These are phyloP conservation scores for Limnodromus scolopaceus DNA, from an alignment of 2,797 vertebrate species.

Conservation along the genomic window DNA sequence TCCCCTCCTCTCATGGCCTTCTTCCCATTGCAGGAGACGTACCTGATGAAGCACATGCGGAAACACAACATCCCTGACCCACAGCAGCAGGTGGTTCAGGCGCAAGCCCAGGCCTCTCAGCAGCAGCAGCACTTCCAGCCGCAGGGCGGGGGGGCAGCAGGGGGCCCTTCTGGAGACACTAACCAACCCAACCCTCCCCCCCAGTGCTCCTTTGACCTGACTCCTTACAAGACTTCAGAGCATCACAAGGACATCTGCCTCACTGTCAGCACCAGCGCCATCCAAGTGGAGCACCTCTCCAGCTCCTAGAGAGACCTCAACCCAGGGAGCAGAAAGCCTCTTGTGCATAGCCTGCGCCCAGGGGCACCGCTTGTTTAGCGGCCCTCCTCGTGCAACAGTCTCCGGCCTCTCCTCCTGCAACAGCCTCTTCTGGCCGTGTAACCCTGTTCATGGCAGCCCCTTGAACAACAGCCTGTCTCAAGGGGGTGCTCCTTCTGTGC, in stretches of 20 bases:
- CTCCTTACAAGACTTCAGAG: conserved; percentile 93
- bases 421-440: conserved; percentile 63
- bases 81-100: conserved; percentile 79
- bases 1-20: background rate
- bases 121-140: conserved; percentile 81
- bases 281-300: conserved; percentile 96
- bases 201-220: conserved; percentile 94
- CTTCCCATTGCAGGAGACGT: conserved; percentile 87
- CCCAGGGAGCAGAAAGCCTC: conserved; percentile 69
- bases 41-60: conserved; percentile 99
- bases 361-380: conserved; percentile 59
- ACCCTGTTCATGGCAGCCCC: conserved; percentile 58
- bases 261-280: conserved; percentile 94
- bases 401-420: conserved; percentile 65
- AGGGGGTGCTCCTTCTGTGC: conserved; percentile 66
- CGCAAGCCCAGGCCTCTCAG: conserved; percentile 74
- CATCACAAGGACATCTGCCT: conserved; percentile 98
- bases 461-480: conserved; percentile 60
- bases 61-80: conserved; percentile 97
- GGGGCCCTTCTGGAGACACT: conserved; percentile 84
- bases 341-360: conserved; percentile 66
- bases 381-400: conserved; percentile 69
- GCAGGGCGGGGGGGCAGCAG: conserved; percentile 77
- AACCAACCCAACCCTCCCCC: conserved; percentile 82
- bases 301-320: conserved; percentile 88